phyloP scores from a whole-genome alignment of 2,797 vertebrate genomes.

The Pteropus rufus region DNA sequence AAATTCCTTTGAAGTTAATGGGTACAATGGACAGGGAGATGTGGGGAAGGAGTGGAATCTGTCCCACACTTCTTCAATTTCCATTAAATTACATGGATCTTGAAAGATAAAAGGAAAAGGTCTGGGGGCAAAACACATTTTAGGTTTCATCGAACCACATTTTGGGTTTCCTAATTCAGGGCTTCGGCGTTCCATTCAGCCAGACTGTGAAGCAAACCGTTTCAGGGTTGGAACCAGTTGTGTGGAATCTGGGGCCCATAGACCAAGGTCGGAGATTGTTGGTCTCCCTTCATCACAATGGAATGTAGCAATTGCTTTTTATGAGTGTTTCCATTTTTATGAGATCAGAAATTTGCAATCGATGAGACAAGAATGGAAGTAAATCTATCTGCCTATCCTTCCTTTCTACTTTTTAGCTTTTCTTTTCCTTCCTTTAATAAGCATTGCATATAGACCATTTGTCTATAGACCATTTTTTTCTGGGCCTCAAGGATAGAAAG shows the following conservation, averaged over 20 bases:
- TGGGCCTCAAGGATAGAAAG: neutral
- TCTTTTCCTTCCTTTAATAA: neutral
- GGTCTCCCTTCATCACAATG: neutral
- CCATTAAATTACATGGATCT: constrained; percentile 60
- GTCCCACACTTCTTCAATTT: constrained; percentile 55
- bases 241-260: neutral
- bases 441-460: neutral
- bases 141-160: constrained; percentile 25
- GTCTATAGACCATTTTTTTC: neutral
- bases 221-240: neutral
- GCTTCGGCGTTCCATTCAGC: neutral
- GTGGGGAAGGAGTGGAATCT: neutral
- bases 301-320: neutral
- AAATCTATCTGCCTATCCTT: neutral
- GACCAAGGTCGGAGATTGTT: neutral
- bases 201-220: neutral
- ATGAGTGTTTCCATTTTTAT: neutral
- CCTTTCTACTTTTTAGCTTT: neutral
- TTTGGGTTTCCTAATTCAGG: constrained; percentile 15
- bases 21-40: neutral
- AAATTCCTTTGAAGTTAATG: constrained; percentile 49
- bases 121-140: constrained; percentile 54
- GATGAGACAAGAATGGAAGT: neutral
- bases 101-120: constrained; percentile 60
- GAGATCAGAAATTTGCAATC: neutral